Evolutionary conservation across 2,113 vertebrate species (phyloP).

Genomic region (Bolborhynchus lineola): DNA sequence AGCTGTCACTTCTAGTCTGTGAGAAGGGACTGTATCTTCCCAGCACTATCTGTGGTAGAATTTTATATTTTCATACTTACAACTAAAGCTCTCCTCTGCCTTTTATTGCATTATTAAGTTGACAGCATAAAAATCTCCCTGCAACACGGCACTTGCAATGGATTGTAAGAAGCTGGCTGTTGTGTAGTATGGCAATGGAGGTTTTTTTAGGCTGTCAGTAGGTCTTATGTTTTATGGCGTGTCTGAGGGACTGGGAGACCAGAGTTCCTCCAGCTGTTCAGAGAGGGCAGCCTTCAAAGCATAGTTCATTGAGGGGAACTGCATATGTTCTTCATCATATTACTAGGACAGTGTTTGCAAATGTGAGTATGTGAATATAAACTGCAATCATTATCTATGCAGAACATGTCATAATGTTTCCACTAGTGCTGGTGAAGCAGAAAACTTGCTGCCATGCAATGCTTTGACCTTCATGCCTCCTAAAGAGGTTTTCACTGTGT

Average conservation of each 20-base stretch:
- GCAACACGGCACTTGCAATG: neutral
- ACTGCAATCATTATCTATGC: neutral
- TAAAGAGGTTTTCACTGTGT: neutral
- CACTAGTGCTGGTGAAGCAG: neutral
- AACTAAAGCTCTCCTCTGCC: constrained; percentile 27
- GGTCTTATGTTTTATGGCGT: neutral
- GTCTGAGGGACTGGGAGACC: neutral
- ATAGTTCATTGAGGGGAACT: neutral
- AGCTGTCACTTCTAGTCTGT: neutral
- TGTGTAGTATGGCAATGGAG: neutral
- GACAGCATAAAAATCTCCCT: constrained; percentile 15
- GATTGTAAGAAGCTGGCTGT: neutral
- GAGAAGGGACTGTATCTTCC: constrained; percentile 23
- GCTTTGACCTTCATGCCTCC: neutral
- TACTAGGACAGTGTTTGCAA: neutral
- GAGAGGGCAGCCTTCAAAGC: neutral
- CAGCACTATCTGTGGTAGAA: neutral
- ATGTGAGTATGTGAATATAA: neutral
- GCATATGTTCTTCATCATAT: neutral
- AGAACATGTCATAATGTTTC: neutral
- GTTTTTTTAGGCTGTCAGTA: neutral
- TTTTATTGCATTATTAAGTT: constrained; percentile 57
- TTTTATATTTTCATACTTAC: constrained; percentile 44
- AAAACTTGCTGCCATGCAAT: neutral
- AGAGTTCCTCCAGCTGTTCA: neutral